Evolutionary conservation across 2,113 vertebrate genomes (phyloP), one percentile per base, ranked within the genome.

Genomic region (Phocoena sinus): DNA sequence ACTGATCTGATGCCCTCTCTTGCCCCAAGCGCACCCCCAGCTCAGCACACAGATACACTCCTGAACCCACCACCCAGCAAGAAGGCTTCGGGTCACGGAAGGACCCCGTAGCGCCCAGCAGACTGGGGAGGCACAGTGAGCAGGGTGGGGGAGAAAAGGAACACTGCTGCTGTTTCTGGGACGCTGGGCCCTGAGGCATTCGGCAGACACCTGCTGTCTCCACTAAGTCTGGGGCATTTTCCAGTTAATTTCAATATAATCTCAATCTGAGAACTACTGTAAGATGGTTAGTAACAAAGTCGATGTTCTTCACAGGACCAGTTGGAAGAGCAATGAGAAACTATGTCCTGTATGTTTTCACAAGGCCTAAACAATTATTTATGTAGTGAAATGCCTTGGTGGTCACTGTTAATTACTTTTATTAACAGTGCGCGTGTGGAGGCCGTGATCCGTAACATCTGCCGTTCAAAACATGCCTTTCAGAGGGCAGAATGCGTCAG

Each of bases 1-100:
- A 12, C 13, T 3, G 36, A 70, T 14, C 31, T 1, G 92, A 68
- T 12, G 17, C 20, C 89, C 18, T 41, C n/a, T 67, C 67, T 2
- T 5, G 31, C 23, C 50, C 80, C 31, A 33, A 33, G 5, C 0
- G n/a, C 15, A 58, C 44, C 36, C 18, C 9, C 14, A 4, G 20
- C 13, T 31, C 23, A 0, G 77, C 56, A 23, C 13, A 7, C 1
- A 60, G 1, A 15, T 9, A 80, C 12, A 5, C 12, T 33, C 47
- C 89, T 14, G 31, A 21, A 0, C 60, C 3, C 9, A 33, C 1
- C 2, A 1, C 33, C 21, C 9, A 0, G 0, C 6, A 77, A 5
- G 9, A 4, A 3, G 25, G 26, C 26, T 1, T 3, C 0, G 4
- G 0, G 15, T 60, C 81, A 6, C 0, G 2, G 17, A 25, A 36